phyloP scores from a whole-genome alignment of 2,113 vertebrate genomes.

The Pseudorhombus dupliciocellatus region DNA sequence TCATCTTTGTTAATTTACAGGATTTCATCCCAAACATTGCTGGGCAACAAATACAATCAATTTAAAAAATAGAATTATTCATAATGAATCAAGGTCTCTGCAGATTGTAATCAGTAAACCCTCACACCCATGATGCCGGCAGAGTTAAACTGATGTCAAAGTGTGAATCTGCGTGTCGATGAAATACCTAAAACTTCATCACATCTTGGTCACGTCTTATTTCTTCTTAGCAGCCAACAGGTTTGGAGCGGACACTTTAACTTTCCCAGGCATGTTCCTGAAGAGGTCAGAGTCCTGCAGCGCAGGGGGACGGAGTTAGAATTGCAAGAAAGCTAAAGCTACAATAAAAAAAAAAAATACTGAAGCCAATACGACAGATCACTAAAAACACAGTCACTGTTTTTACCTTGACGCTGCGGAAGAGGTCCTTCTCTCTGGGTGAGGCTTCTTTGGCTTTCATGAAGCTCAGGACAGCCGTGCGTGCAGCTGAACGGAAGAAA shows the following conservation, averaged over 20 bases:
- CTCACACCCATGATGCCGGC: neutral
- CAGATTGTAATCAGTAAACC: neutral
- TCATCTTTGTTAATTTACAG: constrained; percentile 32
- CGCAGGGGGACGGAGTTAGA: constrained; percentile 12
- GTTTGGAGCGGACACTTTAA: constrained; percentile 97
- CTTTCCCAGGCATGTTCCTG: constrained; percentile 96
- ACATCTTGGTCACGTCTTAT: constrained; percentile 64
- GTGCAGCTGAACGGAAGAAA: constrained; percentile 84
- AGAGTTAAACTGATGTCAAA: neutral
- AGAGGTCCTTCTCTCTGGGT: constrained; percentile 91
- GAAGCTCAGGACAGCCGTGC: constrained; percentile 93
- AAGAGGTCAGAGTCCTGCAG: constrained; percentile 93
- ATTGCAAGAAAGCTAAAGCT: neutral
- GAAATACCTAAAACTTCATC: neutral
- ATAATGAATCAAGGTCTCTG: neutral
- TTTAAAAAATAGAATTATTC: constrained; percentile 34
- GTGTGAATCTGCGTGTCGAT: neutral
- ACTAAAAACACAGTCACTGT: neutral
- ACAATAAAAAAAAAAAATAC: too few species aligned
- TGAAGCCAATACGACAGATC: neutral
- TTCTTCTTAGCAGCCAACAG: constrained; percentile 91
- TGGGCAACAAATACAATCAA: constrained; percentile 37
- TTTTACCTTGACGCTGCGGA: constrained; percentile 94
- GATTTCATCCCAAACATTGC: constrained; percentile 31
- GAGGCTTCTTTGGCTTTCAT: constrained; percentile 91